Conservation (phyloP, 2,888 invertebrate species). For the Troides helena region DNA sequence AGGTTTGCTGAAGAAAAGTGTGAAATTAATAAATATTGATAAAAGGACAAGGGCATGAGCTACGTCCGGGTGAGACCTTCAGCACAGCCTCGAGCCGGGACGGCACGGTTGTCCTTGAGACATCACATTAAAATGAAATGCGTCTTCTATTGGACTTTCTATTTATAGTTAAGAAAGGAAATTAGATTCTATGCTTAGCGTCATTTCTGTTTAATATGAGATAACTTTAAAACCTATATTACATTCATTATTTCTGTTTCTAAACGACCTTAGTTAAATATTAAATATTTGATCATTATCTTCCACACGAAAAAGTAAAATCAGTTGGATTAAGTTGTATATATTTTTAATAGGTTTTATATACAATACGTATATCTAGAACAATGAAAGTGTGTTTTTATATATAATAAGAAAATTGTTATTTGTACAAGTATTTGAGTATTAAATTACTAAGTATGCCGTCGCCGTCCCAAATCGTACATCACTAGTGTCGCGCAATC, state of each 20-base stretch:
- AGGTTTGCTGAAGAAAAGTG: background rate
- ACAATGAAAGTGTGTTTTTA: background rate
- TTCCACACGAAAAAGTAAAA: background rate
- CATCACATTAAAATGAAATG: slow-evolving; percentile 6
- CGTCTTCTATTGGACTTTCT: background rate
- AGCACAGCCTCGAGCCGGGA: slow-evolving; percentile 50
- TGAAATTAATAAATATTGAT: background rate
- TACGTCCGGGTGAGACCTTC: slow-evolving; percentile 54
- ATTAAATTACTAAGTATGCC: background rate
- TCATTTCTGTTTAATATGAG: background rate
- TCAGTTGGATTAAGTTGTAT: background rate
- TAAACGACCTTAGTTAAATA: too few relatives aligned
- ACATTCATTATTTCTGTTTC: too few relatives aligned
- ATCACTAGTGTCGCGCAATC: slow-evolving; percentile 21
- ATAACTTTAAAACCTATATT: too few relatives aligned
- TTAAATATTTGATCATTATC: background rate
- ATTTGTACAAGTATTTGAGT: too few relatives aligned
- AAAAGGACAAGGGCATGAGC: slow-evolving; percentile 48
- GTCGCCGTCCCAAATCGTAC: slow-evolving; percentile 8
- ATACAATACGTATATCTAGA: too few relatives aligned
- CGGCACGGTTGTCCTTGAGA: slow-evolving; percentile 47
- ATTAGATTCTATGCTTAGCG: background rate
- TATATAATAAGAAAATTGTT: background rate
- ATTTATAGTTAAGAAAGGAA: slow-evolving; percentile 8
- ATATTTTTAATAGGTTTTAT: too few relatives aligned